These are phyloP conservation scores for Saturnia japonica DNA, from an alignment of 2,888 invertebrate species.

Conservation along the genomic window DNA sequence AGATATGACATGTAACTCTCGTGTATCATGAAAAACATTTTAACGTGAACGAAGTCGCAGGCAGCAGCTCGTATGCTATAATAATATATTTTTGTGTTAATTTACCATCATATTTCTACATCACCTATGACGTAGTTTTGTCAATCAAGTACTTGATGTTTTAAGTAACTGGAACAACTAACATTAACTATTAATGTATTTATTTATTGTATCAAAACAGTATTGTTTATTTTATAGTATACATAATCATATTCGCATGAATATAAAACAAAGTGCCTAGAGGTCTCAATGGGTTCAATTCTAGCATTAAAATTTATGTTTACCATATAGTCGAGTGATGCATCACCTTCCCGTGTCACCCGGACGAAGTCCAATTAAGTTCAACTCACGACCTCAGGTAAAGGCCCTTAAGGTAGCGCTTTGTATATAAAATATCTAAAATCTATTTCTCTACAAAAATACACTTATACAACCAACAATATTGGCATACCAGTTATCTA, in stretches of 20 bases:
- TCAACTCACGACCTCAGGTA: slow-evolving; percentile 75
- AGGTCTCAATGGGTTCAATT: slow-evolving; percentile 64
- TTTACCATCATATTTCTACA: too few species aligned
- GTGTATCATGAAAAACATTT: too few species aligned
- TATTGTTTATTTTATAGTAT: slow-evolving; percentile 1
- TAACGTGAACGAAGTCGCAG: too few species aligned
- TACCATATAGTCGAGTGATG: slow-evolving; percentile 73
- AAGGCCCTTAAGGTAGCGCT: slow-evolving; percentile 47
- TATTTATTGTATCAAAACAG: neutral
- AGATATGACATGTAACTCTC: too few species aligned
- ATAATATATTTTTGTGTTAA: too few species aligned
- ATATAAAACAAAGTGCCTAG: slow-evolving; percentile 64
- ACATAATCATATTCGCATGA: slow-evolving; percentile 22
- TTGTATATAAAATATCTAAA: slow-evolving; percentile 4
- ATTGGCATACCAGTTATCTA: too few species aligned
- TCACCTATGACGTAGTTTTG: too few species aligned
- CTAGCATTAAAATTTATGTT: slow-evolving; percentile 73
- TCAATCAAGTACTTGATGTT: neutral
- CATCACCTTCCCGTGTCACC: slow-evolving; percentile 80
- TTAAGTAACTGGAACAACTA: neutral
- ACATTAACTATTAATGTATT: neutral
- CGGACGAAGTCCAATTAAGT: slow-evolving; percentile 79
- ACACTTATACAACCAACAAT: too few species aligned
- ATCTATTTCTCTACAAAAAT: neutral
- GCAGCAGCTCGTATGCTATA: too few species aligned